phyloP scores from a whole-genome alignment of 2,888 invertebrate species.

The Eupithecia subumbrata region DNA sequence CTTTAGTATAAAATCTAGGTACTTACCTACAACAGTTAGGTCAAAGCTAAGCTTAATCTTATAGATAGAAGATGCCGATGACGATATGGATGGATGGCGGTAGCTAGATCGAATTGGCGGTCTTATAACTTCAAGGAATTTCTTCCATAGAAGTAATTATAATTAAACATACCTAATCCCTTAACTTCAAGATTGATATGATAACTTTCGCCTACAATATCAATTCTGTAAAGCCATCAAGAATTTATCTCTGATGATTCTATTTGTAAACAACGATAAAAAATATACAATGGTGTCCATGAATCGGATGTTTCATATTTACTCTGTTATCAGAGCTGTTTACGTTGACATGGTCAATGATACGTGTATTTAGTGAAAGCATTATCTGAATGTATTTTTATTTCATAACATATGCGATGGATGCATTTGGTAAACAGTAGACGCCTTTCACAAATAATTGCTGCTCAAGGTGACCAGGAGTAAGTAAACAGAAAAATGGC shows the following conservation, averaged over 20 bases:
- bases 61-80: no score
- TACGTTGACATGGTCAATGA: constrained; percentile 17
- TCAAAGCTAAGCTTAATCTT: no score
- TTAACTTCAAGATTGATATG: neutral
- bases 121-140: no score
- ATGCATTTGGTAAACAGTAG: constrained; percentile 49
- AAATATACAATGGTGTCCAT: neutral
- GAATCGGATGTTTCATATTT: constrained; percentile 15
- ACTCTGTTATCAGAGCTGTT: constrained; percentile 21
- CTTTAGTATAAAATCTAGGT: no score
- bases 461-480: constrained; percentile 56
- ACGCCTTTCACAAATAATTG: constrained; percentile 53
- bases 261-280: neutral
- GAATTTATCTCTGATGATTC: neutral
- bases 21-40: no score
- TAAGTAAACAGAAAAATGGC: constrained; percentile 53
- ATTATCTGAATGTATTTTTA: constrained; percentile 40
- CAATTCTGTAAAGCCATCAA: neutral
- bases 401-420: constrained; percentile 45
- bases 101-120: no score
- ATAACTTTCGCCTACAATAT: neutral
- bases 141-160: no score
- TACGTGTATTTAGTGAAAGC: constrained; percentile 28
- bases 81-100: no score
- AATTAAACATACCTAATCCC: neutral